Evolutionary conservation across 2,797 vertebrate species (phyloP).

Genomic region (Pseudochirops corinnae): DNA sequence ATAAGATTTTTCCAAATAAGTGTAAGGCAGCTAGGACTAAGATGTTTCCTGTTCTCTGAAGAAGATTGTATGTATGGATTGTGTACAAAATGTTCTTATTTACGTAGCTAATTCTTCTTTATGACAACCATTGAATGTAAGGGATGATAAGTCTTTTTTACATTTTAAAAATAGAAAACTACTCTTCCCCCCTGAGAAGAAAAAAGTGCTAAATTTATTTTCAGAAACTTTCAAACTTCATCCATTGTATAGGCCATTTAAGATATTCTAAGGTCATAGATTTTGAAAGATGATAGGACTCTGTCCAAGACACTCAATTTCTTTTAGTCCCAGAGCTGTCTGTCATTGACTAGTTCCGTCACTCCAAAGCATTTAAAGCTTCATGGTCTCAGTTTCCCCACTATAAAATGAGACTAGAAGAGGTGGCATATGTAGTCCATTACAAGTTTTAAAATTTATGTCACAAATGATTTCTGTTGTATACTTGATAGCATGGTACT

Average conservation of each 20-base stretch:
- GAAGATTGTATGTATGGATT: conserved; percentile 38
- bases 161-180: neutral
- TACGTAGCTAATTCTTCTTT: neutral
- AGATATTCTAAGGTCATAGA: neutral
- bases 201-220: neutral
- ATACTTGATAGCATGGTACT: neutral
- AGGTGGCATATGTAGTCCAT: neutral
- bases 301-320: neutral
- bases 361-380: neutral
- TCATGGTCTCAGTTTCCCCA: neutral
- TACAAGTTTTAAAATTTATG: neutral
- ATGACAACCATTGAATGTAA: neutral
- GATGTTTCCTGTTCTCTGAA: conserved; percentile 50
- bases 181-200: neutral
- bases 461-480: neutral
- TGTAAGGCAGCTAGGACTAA: conserved; percentile 50
- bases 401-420: neutral
- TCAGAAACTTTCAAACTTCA: neutral
- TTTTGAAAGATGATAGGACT: neutral
- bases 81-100: conserved; percentile 38
- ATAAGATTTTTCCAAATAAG: conserved; percentile 68
- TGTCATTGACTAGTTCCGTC: neutral
- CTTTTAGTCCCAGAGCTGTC: neutral
- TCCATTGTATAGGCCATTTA: neutral
- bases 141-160: neutral